These are phyloP conservation scores for Lycorma delicatula DNA, from an alignment of 1,140 invertebrate genomes.

Conservation along the genomic window DNA sequence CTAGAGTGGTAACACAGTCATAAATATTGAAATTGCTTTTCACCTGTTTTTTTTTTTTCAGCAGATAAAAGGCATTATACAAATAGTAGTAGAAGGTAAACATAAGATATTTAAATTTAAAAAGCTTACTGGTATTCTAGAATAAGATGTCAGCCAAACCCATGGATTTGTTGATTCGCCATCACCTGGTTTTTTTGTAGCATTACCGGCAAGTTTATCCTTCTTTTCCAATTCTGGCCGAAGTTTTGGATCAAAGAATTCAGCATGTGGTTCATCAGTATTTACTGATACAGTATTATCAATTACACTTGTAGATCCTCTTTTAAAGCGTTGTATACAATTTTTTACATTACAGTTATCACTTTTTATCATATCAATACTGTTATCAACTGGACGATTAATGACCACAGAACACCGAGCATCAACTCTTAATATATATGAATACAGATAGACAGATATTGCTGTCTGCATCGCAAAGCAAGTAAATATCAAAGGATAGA, in stretches of 20 bases:
- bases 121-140: conserved; percentile 64
- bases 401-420: background rate
- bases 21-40: conserved; percentile 1
- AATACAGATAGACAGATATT: background rate
- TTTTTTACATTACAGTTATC: too few relatives aligned
- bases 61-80: too few relatives aligned
- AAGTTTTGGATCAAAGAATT: conserved; percentile 59
- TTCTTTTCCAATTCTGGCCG: conserved; percentile 51
- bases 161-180: conserved; percentile 42
- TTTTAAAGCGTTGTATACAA: too few relatives aligned
- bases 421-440: background rate
- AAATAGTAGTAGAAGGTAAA: too few relatives aligned
- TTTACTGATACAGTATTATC: conserved; percentile 32
- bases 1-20: too few relatives aligned
- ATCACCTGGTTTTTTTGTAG: conserved; percentile 14
- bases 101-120: too few relatives aligned
- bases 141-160: conserved; percentile 71
- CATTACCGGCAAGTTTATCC: conserved; percentile 32
- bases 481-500: background rate
- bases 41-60: conserved; percentile 7
- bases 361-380: too few relatives aligned
- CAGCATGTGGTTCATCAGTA: conserved; percentile 47
- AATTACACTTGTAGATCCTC: too few relatives aligned
- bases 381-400: background rate
- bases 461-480: background rate